These are phyloP conservation scores for Rhynchopsitta pachyrhyncha DNA, from an alignment of 2,113 vertebrate genomes.

Conservation along the genomic window DNA sequence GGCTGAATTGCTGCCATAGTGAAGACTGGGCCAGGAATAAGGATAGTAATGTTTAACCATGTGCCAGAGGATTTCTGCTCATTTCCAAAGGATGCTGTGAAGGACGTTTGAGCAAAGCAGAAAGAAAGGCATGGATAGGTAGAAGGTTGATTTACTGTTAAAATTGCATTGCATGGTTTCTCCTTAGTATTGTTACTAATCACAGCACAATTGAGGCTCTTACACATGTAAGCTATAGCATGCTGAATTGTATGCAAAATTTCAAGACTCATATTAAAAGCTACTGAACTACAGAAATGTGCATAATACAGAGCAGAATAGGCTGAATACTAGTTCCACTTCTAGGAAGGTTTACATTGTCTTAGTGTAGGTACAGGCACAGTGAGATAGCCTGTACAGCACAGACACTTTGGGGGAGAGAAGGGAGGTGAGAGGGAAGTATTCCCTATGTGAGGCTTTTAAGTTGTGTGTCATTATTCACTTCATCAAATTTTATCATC, in stretches of 20 bases:
- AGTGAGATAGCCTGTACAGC: not conserved
- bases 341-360: not conserved
- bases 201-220: not conserved
- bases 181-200: not conserved
- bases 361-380: not conserved
- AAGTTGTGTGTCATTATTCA: not conserved
- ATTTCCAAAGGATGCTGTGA: not conserved
- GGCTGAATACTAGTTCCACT: not conserved
- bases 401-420: rapidly evolving
- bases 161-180: not conserved
- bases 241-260: not conserved
- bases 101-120: not conserved
- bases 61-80: not conserved
- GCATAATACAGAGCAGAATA: not conserved
- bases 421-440: not conserved
- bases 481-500: not conserved
- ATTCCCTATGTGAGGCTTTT: not conserved
- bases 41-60: not conserved
- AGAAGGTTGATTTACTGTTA: not conserved
- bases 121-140: not conserved
- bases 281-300: not conserved
- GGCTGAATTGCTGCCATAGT: not conserved
- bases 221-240: not conserved
- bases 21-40: not conserved
- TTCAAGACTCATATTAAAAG: not conserved